These are phyloP conservation scores for Probosciger aterrimus DNA, from an alignment of 2,113 vertebrate genomes.

Conservation along the genomic window DNA sequence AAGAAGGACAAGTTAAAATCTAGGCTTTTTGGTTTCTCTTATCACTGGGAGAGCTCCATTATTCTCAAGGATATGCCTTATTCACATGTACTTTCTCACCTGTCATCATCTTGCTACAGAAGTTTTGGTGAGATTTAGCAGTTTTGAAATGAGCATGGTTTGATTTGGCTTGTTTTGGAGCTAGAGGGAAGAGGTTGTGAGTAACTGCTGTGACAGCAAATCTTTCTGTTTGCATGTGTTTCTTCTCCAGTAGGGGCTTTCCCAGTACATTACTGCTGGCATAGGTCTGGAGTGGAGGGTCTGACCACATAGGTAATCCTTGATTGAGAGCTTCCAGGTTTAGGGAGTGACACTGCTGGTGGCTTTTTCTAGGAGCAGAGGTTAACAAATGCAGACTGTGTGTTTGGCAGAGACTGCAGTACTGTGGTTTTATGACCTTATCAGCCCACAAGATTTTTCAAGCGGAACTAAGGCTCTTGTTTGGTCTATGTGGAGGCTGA, in stretches of 20 bases:
- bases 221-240: background rate
- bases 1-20: background rate
- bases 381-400: background rate
- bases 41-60: background rate
- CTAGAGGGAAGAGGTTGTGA: background rate
- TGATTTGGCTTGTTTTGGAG: background rate
- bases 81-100: background rate
- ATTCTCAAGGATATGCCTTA: background rate
- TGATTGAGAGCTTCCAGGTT: background rate
- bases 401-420: background rate
- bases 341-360: background rate
- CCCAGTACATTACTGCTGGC: background rate
- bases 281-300: background rate
- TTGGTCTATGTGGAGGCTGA: background rate
- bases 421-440: background rate
- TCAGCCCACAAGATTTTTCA: background rate
- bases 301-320: background rate
- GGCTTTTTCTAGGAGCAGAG: background rate
- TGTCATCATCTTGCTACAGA: background rate
- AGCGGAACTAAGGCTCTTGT: background rate
- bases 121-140: background rate
- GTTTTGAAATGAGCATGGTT: background rate
- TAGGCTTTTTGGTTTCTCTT: background rate
- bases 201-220: background rate
- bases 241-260: background rate